Evolutionary conservation across 2,113 vertebrate species (phyloP).

Genomic region (Podarcis cretensis): DNA sequence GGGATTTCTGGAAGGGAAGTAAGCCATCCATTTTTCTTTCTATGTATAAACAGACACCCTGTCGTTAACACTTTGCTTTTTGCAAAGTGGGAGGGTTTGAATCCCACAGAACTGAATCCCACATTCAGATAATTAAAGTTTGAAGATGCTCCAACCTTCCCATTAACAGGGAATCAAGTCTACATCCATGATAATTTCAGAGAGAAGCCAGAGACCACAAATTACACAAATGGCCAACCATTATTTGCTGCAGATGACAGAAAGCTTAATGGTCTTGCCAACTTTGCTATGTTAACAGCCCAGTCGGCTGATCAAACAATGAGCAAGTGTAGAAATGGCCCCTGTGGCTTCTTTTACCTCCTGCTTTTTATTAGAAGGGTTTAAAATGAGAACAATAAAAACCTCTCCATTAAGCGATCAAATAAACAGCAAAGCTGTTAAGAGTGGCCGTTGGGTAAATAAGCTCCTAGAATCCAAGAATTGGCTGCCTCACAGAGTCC

Average conservation of each 20-base stretch:
- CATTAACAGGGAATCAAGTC: not conserved
- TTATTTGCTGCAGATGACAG: constrained; percentile 9
- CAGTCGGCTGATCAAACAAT: constrained; percentile 8
- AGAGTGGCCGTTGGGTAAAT: not conserved
- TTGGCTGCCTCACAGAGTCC: not conserved
- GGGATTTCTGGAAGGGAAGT: not conserved
- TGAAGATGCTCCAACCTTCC: not conserved
- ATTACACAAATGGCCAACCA: constrained; percentile 8
- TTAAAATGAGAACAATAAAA: constrained; percentile 18
- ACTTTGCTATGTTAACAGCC: not conserved
- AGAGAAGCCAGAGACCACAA: not conserved
- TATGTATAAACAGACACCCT: not conserved
- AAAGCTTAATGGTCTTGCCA: constrained; percentile 4
- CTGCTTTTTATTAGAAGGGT: constrained; percentile 28
- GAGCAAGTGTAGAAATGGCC: not conserved
- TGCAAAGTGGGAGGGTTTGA: not conserved
- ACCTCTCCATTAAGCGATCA: not conserved
- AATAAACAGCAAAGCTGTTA: not conserved
- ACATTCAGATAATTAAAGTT: not conserved
- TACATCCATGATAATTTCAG: not conserved
- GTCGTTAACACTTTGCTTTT: not conserved
- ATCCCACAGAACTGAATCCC: not conserved
- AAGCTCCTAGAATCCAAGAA: not conserved
- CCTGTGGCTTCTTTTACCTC: not conserved
- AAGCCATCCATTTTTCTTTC: not conserved